phyloP scores from a whole-genome alignment of 2,888 invertebrate species.

The Eristalinus aeneus region DNA sequence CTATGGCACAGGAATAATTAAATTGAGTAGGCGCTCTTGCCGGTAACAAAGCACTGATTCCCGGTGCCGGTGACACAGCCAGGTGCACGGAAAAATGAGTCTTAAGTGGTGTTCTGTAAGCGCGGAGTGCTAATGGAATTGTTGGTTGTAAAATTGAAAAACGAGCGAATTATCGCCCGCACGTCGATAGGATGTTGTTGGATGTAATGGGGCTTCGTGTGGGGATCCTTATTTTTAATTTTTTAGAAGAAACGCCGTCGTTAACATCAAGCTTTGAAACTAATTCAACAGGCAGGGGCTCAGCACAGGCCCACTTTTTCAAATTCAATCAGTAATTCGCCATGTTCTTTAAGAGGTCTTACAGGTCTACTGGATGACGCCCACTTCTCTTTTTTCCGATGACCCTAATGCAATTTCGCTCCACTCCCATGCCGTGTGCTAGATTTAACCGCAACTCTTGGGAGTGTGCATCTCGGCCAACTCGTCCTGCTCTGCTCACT shows the following conservation, averaged over 20 bases:
- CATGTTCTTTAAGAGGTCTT: neutral
- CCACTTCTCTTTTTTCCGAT: neutral
- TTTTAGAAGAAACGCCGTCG: too few species aligned
- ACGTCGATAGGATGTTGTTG: neutral
- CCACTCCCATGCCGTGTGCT: neutral
- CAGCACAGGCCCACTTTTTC: too few species aligned
- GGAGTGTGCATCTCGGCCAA: neutral
- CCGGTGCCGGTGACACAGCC: neutral
- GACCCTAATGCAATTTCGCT: neutral
- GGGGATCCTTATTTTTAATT: too few species aligned
- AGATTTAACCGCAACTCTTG: neutral
- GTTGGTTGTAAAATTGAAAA: constrained; percentile 23
- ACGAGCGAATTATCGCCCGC: neutral
- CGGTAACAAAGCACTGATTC: neutral
- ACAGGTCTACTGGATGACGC: neutral
- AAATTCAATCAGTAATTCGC: neutral
- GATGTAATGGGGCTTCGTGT: too few species aligned
- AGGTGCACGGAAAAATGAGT: neutral
- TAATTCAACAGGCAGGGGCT: too few species aligned
- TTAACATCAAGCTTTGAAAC: too few species aligned
- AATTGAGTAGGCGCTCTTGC: constrained; percentile 38
- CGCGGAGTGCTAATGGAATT: constrained; percentile 20
- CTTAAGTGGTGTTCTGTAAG: neutral
- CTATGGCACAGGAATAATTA: constrained; percentile 53
- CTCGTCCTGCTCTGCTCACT: neutral